Conservation (phyloP, 2,797 vertebrate species). For the Aphelocoma californica region DNA sequence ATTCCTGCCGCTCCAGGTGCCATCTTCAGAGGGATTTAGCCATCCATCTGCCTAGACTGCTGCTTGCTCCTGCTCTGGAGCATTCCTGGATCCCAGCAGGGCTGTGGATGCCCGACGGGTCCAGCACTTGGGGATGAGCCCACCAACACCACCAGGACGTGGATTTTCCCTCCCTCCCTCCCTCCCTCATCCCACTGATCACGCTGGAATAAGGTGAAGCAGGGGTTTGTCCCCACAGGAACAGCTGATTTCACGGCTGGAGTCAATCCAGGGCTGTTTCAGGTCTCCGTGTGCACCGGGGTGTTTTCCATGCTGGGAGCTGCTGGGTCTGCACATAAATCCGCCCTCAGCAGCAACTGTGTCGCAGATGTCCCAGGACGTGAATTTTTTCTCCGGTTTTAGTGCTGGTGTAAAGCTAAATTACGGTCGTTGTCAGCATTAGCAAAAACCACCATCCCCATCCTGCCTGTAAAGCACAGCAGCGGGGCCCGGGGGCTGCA, state of each 20-base stretch:
- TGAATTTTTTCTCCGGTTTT: neutral
- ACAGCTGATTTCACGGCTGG: accelerated
- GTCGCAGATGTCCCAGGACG: slow-evolving; percentile 22
- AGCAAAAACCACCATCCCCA: neutral
- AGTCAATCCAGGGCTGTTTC: neutral
- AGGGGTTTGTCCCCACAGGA: neutral
- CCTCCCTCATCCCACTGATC: accelerated
- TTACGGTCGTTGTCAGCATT: slow-evolving; percentile 5
- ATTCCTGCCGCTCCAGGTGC: neutral
- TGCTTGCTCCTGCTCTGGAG: neutral
- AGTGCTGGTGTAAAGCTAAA: slow-evolving; percentile 9
- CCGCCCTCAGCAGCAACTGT: neutral
- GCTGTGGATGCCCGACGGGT: accelerated
- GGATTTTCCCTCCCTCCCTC: neutral
- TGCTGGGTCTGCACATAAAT: neutral
- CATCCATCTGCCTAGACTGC: neutral
- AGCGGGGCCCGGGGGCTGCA: neutral
- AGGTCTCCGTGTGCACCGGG: accelerated
- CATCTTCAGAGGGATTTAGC: accelerated
- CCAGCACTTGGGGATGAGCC: neutral
- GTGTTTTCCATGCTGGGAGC: neutral
- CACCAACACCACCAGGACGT: accelerated
- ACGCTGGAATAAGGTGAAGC: accelerated
- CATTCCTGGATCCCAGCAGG: neutral
- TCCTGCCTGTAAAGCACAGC: neutral